Percentiles rank a stretch among this genome's conserved stretches.
Conservation (phyloP, 2,797 vertebrate genomes). For the Anguilla anguilla region DNA sequence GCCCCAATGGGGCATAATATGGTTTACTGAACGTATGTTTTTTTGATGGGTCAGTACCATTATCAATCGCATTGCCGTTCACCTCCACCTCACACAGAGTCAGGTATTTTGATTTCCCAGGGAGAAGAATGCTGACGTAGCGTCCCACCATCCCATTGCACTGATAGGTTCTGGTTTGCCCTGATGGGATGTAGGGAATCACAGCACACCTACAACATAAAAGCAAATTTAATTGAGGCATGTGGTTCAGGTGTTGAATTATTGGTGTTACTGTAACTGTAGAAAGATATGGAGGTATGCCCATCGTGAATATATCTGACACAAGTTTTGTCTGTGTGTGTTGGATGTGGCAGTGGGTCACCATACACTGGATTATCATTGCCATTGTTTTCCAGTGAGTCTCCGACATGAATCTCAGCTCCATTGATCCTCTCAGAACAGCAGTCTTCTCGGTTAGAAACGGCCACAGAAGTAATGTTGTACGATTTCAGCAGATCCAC, state of each 20-base stretch:
- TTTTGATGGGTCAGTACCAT: not conserved
- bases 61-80: not conserved
- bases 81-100: slow-evolving; percentile 38
- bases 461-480: slow-evolving; percentile 17
- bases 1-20: not conserved
- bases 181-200: slow-evolving; percentile 15
- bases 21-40: not conserved
- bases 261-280: not conserved
- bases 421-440: slow-evolving; percentile 26
- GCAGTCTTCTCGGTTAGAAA: slow-evolving; percentile 23
- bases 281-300: not conserved
- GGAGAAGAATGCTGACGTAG: slow-evolving; percentile 22
- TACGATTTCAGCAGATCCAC: slow-evolving; percentile 26
- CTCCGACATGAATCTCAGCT: slow-evolving; percentile 23
- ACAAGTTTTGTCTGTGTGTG: not conserved
- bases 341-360: not conserved
- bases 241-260: not conserved
- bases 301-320: not conserved
- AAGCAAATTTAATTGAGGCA: not conserved
- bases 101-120: not conserved
- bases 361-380: slow-evolving; percentile 13
- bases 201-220: slow-evolving; percentile 23
- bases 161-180: slow-evolving; percentile 15
- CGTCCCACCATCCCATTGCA: slow-evolving; percentile 33
- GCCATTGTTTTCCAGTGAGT: slow-evolving; percentile 10